Base-by-base conservation (phyloP, 2,113 vertebrate genomes). In the Elephantulus edwardii region DNA sequence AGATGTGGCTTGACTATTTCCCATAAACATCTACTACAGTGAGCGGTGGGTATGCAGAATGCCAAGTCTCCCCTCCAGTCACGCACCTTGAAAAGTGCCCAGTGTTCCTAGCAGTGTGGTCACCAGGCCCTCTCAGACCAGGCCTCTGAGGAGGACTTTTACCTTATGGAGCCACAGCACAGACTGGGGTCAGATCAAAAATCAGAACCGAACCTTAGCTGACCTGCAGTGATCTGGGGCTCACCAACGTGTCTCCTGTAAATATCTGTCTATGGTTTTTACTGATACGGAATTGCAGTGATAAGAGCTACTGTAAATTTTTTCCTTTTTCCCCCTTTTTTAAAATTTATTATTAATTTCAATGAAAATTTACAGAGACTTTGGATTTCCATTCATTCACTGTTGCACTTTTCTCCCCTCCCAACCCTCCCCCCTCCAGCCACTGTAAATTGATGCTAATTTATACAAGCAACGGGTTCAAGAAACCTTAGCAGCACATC, bases 101-200 rank as follows among this genome's bases (percentile, higher is more conserved):
- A 2, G 3, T 2, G 50, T 77, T n/a, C 46, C 84, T n/a, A 56
- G 22, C 56, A 10, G 56, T 24, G 24, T 26, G n/a, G n/a, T n/a
- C n/a, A 50, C 48, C 48, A 50, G 48, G 48, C 48, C 48, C 48
- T 50, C 14, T 14, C 48, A 8, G 14, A 8, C 14, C 48, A 50
- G 48, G 48, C 14, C 48, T 50, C 48, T 50, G 48, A 14, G 14
- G 8, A 50, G 8, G 8, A 24, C 56, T 24, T 58, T 24, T 28
- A 38, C 46, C 52, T 20, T 28, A 44, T 42, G 40, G 95, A 94
- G 64, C 24, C 83, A 42, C 9, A 30, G 12, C 40, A 87, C 62
- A 60, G 44, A 80, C 14, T 20, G 42, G 40, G 72, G 50, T 38
- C 20, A 33, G 71, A 35, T n/a, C 42, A 48, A 28, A 35, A 52